Evolutionary conservation across 2,113 vertebrate genomes (phyloP).

Genomic region (Phocoena phocoena): DNA sequence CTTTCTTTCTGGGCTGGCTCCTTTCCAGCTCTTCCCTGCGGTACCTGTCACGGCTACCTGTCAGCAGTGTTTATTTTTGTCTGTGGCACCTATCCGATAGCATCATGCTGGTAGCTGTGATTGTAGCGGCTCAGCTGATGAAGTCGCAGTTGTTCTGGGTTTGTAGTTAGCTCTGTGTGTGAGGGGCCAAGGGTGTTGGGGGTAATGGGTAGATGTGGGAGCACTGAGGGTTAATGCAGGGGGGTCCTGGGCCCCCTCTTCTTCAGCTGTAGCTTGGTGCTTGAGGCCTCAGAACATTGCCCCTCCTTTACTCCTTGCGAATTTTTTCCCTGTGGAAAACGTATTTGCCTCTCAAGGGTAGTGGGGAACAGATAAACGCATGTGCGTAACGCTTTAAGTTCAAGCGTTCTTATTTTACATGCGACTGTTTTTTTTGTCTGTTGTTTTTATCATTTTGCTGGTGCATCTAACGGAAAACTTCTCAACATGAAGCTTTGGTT

Average conservation of each 20-base stretch:
- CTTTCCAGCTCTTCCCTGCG: neutral
- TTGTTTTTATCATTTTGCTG: neutral
- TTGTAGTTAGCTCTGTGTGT: neutral
- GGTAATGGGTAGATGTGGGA: neutral
- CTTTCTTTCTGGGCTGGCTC: neutral
- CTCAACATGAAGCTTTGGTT: neutral
- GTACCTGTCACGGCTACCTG: neutral
- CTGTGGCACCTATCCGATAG: neutral
- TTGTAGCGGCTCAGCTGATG: accelerated
- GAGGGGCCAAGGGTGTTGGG: neutral
- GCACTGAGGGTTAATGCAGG: neutral
- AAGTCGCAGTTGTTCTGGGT: neutral
- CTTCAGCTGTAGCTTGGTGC: neutral
- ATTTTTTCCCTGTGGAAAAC: neutral
- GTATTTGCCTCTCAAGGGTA: neutral
- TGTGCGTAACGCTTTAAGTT: neutral
- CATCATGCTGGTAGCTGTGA: neutral
- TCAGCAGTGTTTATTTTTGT: neutral
- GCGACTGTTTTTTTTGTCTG: neutral
- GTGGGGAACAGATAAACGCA: neutral
- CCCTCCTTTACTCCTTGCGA: neutral
- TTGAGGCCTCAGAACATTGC: neutral
- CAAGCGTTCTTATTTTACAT: neutral
- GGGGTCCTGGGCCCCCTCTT: neutral
- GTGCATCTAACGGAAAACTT: neutral